phyloP scores from a whole-genome alignment of 2,888 invertebrate genomes.

The Chydorus sphaericus region DNA sequence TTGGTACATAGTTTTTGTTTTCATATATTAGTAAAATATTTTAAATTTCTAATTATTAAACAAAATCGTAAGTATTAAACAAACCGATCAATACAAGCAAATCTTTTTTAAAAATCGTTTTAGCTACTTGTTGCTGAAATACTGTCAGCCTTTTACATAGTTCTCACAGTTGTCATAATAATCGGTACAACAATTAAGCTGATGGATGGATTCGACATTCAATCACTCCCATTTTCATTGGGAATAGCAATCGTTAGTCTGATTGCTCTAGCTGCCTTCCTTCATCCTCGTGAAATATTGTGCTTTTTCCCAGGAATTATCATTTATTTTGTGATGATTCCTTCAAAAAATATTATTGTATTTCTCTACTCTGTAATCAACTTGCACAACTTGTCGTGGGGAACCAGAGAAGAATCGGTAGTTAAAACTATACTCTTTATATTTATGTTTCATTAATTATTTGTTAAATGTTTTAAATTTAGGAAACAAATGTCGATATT shows the following conservation, averaged over 20 bases:
- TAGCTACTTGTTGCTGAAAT: slow-evolving; percentile 85
- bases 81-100: neutral
- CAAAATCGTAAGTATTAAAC: neutral
- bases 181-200: slow-evolving; percentile 96
- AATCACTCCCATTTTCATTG: slow-evolving; percentile 95
- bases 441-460: neutral
- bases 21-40: no score
- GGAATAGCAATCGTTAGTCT: slow-evolving; percentile 83
- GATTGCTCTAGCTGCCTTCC: slow-evolving; percentile 87
- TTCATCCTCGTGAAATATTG: slow-evolving; percentile 96
- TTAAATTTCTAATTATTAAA: no score
- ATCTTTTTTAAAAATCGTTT: slow-evolving; percentile 9
- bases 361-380: slow-evolving; percentile 93
- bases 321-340: slow-evolving; percentile 84
- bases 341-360: slow-evolving; percentile 90
- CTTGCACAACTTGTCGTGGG: slow-evolving; percentile 90
- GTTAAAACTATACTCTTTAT: neutral
- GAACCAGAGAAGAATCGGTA: slow-evolving; percentile 66
- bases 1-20: no score
- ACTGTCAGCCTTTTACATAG: slow-evolving; percentile 84
- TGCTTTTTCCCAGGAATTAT: slow-evolving; percentile 83
- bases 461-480: slow-evolving; percentile 10
- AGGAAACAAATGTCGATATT: slow-evolving; percentile 76
- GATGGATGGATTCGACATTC: slow-evolving; percentile 89
- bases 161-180: slow-evolving; percentile 99